Base-by-base conservation (phyloP, 2,888 invertebrate species). In the Itoplectis maculator region DNA sequence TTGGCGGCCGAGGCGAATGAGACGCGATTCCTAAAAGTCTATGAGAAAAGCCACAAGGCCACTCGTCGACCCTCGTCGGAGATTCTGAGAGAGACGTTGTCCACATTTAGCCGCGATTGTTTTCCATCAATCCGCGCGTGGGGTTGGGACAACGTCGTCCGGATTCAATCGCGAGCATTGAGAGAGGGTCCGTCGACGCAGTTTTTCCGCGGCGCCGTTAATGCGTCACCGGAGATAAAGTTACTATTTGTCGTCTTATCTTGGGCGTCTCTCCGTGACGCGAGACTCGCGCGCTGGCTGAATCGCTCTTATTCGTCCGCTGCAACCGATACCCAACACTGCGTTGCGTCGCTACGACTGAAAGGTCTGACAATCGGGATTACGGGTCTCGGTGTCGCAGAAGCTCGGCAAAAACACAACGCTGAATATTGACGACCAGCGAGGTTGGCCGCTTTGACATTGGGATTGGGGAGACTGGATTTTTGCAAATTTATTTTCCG, bases 191-290 rank as follows among this genome's bases (percentile, higher is more conserved):
- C 0, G 40, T 20, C 11, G 18, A 23, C 45, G 20, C 40, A 13
- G 18, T 45, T 42, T 23, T 45, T 23, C 23, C 42, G 40, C 65
- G 23, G 7, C 15, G 29, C 65, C 20, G 79, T 83, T 84, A 81
- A 84, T 83, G 82, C 79, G 66, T 70, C 66, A 13, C 42, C 54
- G 18, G 37, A 81, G 75, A 86, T 86, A 61, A 72, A 78, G 84
- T 86, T 85, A 81, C 84, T 81, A 77, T 85, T 86, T 84, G 73
- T 63, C 69, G 49, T 82, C 79, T 85, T 82, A 86, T 82, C 79
- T 49, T 35, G 61, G 15, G 74, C 45, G 68, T 42, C 56, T 65
- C 65, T 75, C 45, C 76, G 77, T 74, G 73, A 73, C 69, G 59
- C 63, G 63, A 54, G 65, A 29, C 59, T 20, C 54, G 54, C 11